phyloP scores from a whole-genome alignment of 2,888 invertebrate genomes.

The Eupelmus urozonus region DNA sequence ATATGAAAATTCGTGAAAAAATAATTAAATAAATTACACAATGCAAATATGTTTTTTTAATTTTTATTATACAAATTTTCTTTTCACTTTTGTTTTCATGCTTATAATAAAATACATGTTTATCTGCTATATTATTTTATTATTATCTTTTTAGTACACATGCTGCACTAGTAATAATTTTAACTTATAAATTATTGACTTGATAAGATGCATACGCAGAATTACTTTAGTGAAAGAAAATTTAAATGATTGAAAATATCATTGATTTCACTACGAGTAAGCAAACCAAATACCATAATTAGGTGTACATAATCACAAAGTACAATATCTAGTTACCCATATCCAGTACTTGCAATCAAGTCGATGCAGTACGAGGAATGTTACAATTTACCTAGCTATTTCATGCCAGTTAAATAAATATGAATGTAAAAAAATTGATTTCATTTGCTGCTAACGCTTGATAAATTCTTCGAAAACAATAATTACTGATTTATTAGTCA shows the following conservation, averaged over 20 bases:
- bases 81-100: no score
- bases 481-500: conserved; percentile 39
- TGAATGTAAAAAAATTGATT: conserved; percentile 52
- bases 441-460: not conserved
- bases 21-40: not conserved
- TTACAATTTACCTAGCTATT: conserved; percentile 37
- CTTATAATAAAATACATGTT: conserved; percentile 16
- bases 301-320: conserved; percentile 25
- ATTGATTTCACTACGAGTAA: conserved; percentile 35
- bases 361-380: conserved; percentile 50
- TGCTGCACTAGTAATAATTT: conserved; percentile 14
- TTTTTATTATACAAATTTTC: not conserved
- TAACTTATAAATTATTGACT: conserved; percentile 40
- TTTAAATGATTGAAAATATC: conserved; percentile 37
- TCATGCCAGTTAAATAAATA: conserved; percentile 49
- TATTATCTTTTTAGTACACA: conserved; percentile 34
- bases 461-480: conserved; percentile 48
- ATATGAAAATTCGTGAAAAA: no score
- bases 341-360: conserved; percentile 44
- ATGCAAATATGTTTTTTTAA: not conserved
- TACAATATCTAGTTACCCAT: conserved; percentile 21
- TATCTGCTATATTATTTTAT: conserved; percentile 21
- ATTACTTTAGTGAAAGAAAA: conserved; percentile 24
- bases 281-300: conserved; percentile 18
- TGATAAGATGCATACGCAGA: conserved; percentile 16